Conservation (phyloP, 1,140 invertebrate species). For the Listronotus bonariensis region DNA sequence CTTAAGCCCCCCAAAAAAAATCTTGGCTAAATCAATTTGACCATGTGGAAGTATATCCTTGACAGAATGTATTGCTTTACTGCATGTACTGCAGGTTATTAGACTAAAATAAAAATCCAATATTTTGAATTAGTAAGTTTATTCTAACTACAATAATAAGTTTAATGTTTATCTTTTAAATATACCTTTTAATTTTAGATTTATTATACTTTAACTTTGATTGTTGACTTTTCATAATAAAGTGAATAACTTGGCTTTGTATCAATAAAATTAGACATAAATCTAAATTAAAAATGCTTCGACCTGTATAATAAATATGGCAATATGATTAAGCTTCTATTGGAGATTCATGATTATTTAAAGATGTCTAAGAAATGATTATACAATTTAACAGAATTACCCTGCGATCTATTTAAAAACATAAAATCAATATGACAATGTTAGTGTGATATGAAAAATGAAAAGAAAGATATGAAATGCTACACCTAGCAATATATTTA, state of each 20-base stretch:
- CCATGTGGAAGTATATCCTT: no score
- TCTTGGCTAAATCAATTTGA: no score
- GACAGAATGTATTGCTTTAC: no score
- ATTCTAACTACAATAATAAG: constrained; percentile 29
- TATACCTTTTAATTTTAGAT: background rate
- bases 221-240: constrained; percentile 11
- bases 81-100: no score
- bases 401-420: constrained; percentile 16
- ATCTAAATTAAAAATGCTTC: background rate
- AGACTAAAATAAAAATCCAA: constrained; percentile 8
- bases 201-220: constrained; percentile 18
- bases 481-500: constrained; percentile 4
- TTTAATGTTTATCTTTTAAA: constrained; percentile 19
- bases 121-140: constrained; percentile 30
- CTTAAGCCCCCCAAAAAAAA: no score
- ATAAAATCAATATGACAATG: constrained; percentile 26
- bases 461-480: constrained; percentile 5
- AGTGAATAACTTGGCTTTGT: background rate
- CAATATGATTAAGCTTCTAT: constrained; percentile 20
- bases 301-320: constrained; percentile 22
- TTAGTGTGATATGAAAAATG: constrained; percentile 37
- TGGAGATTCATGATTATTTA: constrained; percentile 28
- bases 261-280: background rate
- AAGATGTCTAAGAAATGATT: constrained; percentile 13
- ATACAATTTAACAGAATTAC: constrained; percentile 15